Evolutionary conservation across 2,888 invertebrate species (phyloP).

Genomic region (Melieria picta): DNA sequence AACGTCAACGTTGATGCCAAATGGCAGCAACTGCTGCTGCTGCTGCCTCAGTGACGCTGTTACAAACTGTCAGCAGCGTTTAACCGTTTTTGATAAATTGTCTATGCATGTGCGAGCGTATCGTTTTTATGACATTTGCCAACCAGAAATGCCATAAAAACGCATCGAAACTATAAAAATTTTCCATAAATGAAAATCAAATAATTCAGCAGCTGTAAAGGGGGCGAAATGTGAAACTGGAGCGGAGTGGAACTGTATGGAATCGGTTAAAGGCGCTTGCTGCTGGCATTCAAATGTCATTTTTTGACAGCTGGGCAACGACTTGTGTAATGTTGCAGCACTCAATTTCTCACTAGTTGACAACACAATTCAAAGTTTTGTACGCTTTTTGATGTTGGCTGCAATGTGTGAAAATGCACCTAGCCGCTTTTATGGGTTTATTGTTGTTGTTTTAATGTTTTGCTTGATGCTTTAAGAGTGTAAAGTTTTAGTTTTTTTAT

Average conservation of each 20-base stretch:
- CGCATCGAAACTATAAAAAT: constrained; percentile 40
- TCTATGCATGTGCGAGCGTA: constrained; percentile 19
- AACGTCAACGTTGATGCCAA: too few species aligned
- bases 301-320: background rate
- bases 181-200: constrained; percentile 36
- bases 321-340: background rate
- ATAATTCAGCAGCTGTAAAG: constrained; percentile 16
- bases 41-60: constrained; percentile 11
- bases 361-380: too few species aligned
- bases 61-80: constrained; percentile 20
- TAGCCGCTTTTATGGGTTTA: background rate
- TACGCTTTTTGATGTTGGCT: background rate
- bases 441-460: background rate
- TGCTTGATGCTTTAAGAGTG: background rate
- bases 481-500: constrained; percentile 23
- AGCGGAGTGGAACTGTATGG: too few species aligned
- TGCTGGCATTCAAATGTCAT: constrained; percentile 7
- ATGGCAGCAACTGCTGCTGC: too few species aligned
- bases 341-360: background rate
- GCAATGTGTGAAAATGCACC: constrained; percentile 17
- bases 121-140: constrained; percentile 22
- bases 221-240: too few species aligned
- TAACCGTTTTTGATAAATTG: constrained; percentile 30
- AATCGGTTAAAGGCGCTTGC: background rate
- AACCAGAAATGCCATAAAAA: constrained; percentile 53